Percentiles rank a stretch among this genome's conserved stretches.
These are phyloP conservation scores for Dipodomys ordii DNA, from an alignment of 2,113 vertebrate genomes.

Conservation along the genomic window DNA sequence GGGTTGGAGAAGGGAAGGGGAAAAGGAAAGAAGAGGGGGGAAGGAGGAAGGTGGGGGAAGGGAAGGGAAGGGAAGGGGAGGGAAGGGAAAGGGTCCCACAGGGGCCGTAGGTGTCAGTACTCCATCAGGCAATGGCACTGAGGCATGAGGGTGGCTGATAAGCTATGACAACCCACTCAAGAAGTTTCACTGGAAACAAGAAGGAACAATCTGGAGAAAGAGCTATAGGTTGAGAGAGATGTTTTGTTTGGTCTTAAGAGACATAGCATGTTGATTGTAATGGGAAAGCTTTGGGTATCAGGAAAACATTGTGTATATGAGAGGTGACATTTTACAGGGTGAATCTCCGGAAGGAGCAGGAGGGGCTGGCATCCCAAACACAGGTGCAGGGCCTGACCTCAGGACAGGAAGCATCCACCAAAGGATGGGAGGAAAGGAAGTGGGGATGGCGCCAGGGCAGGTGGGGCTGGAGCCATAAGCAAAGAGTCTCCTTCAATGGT, in stretches of 20 bases:
- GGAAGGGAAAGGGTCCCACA: not conserved
- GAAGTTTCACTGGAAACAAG: not conserved
- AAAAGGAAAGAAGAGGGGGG: too few relatives aligned
- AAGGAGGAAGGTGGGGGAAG: too few relatives aligned
- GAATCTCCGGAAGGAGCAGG: not conserved
- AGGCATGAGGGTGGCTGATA: not conserved
- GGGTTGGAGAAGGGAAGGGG: too few relatives aligned
- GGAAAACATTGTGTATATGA: not conserved
- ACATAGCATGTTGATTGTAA: not conserved
- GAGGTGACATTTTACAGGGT: not conserved
- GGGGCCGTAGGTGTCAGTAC: not conserved
- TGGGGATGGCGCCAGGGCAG: not conserved
- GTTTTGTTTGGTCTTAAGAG: constrained; percentile 29
- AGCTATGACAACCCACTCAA: not conserved
- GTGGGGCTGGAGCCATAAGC: constrained; percentile 24
- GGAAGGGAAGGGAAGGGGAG: too few relatives aligned
- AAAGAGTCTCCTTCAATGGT: not conserved
- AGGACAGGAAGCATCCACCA: not conserved
- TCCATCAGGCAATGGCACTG: not conserved
- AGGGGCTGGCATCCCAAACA: not conserved
- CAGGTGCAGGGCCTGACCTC: not conserved
- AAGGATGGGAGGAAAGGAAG: constrained; percentile 20
- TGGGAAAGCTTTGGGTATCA: not conserved
- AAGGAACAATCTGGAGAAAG: not conserved
- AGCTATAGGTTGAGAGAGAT: not conserved